These are phyloP conservation scores for Crossaster papposus DNA, from an alignment of 53 echinoderm and acorn worm genomes.

Conservation along the genomic window DNA sequence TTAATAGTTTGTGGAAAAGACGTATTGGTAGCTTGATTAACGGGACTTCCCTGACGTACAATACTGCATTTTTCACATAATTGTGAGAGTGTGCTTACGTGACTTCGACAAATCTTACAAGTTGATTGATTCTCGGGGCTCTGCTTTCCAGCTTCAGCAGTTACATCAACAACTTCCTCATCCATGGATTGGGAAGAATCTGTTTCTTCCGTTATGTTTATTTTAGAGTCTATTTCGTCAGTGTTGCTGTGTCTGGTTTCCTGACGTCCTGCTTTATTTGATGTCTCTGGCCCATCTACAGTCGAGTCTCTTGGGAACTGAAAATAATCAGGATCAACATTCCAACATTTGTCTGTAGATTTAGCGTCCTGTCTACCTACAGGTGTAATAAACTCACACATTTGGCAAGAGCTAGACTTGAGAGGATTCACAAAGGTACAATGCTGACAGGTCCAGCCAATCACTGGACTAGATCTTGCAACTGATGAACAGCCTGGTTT, in stretches of 20 bases:
- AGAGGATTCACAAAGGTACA: constrained; percentile 80
- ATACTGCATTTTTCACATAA: constrained; percentile 30
- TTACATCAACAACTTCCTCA: constrained; percentile 9
- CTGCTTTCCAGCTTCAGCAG: background rate
- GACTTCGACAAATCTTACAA: constrained; percentile 13
- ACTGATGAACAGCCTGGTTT: background rate
- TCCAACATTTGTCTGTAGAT: background rate
- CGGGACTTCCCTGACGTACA: background rate
- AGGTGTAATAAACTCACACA: constrained; percentile 66
- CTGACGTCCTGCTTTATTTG: background rate
- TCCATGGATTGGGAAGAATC: constrained; percentile 2
- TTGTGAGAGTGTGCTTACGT: background rate
- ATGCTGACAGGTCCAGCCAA: constrained; percentile 75
- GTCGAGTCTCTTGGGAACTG: constrained; percentile 37
- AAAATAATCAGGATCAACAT: constrained; percentile 21
- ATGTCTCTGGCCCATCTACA: background rate
- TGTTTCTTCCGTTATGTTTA: background rate
- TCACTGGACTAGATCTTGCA: constrained; percentile 10
- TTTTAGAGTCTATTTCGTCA: background rate
- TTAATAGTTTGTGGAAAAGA: background rate
- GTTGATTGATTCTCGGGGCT: background rate
- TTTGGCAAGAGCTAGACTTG: constrained; percentile 56
- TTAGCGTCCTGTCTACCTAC: background rate
- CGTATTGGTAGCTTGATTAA: background rate
- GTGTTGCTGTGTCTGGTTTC: background rate